These are phyloP conservation scores for Colossoma macropomum DNA, from an alignment of 2,113 vertebrate genomes.

Conservation along the genomic window DNA sequence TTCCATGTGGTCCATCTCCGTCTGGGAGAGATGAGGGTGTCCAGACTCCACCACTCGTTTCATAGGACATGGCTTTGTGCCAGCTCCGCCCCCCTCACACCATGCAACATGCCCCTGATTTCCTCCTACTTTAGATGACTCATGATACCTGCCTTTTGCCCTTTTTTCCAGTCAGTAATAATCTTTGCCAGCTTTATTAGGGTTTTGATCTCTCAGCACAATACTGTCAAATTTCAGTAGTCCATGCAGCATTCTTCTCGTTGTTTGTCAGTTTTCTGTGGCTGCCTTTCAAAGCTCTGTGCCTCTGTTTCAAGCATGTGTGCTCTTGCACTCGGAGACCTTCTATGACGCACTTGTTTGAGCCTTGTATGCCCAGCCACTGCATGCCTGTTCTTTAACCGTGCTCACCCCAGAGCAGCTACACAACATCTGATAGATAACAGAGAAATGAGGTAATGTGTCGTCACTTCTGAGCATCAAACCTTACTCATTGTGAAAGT, in stretches of 20 bases:
- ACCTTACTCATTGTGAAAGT: not conserved
- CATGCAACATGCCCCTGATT: not conserved
- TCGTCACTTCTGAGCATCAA: no score
- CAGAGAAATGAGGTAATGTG: not conserved
- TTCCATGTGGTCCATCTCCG: slow-evolving; percentile 2
- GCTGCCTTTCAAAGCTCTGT: slow-evolving; percentile 14
- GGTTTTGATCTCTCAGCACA: no score
- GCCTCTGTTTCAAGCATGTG: slow-evolving; percentile 4
- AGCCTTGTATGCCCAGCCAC: not conserved
- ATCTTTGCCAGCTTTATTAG: not conserved
- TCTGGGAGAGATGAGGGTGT: not conserved
- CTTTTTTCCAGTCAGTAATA: slow-evolving; percentile 2
- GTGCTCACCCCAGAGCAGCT: not conserved
- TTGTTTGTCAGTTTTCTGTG: not conserved
- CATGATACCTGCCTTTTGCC: slow-evolving; percentile 30
- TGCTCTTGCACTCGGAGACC: not conserved
- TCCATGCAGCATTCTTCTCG: no score
- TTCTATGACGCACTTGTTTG: slow-evolving; percentile 6
- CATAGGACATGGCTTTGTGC: slow-evolving; percentile 17
- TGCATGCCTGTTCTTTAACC: not conserved
- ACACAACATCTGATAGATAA: not conserved
- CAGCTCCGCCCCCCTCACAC: not conserved
- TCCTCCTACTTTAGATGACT: not conserved
- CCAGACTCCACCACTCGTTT: slow-evolving; percentile 7
- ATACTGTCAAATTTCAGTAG: no score